Evolutionary conservation across 2,113 vertebrate species (phyloP), one percentile per base, ranked within the genome.

Genomic region (Chloropsis cyanopogon): DNA sequence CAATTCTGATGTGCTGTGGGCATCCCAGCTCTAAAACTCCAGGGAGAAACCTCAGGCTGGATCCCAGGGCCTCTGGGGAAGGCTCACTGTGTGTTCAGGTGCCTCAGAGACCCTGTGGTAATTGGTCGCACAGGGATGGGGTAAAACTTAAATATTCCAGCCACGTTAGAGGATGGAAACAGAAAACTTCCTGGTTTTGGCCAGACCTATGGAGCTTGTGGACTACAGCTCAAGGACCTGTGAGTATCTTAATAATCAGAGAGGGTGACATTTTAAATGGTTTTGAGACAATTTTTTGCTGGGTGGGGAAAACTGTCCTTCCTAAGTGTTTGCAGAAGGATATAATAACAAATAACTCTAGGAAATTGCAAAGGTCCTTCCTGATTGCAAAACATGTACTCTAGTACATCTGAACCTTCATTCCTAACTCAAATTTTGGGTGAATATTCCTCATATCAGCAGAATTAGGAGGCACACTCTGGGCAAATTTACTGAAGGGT

Each of bases 141-240:
- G 17, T 52, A 20, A 63, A 37, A 37, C 14, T 72, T 54, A 60
- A 65, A 82, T 22, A 53, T 61, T 60, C 56, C 16, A 9, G 33
- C 33, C 21, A 6, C 1, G 0, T 39, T 12, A 6, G 73, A 59
- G 35, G 12, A 3, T 5, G 46, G 7, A 26, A 2, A 2, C 0
- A 1, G 66, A 57, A 69, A 35, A 10, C 3, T 9, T 44, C 64
- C 35, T 16, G 20, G 12, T 3, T 39, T 35, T 1, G 3, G 60
- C 46, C 52, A 52, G 46, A 65, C 4, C 0, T 1, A 16, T 2
- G 39, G 60, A 65, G 37, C 24, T 8, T 5, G 23, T n/a, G 26
- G 14, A 12, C 23, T 82, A 39, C 87, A 56, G 33, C 46, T 46
- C 69, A 10, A 39, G 60, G 25, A 65, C 25, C 29, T 31, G 60